Conservation (phyloP, 2,797 vertebrate genomes). For the Melanitta fusca region DNA sequence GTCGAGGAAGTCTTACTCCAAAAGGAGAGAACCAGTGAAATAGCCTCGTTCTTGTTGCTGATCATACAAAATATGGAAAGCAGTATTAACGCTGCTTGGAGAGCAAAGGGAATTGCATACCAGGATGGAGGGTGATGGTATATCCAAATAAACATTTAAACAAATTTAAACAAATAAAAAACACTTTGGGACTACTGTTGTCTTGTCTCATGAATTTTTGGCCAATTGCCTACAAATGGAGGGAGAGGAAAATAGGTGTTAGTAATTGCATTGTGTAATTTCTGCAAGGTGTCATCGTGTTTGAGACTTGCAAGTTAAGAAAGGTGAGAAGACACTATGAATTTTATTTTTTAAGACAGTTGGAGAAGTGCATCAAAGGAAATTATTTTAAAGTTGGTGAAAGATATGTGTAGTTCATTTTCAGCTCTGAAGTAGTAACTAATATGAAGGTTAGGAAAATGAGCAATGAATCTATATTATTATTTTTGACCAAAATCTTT, state of each 20-base stretch:
- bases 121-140: no score
- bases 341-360: background rate
- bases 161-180: background rate
- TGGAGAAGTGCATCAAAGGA: background rate
- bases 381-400: background rate
- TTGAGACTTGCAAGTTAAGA: background rate
- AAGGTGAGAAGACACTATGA: background rate
- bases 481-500: background rate
- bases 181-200: background rate
- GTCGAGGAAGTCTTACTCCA: background rate
- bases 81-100: background rate
- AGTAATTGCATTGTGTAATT: background rate
- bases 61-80: background rate
- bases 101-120: background rate
- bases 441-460: background rate
- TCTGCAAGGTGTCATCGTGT: background rate
- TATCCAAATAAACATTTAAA: background rate
- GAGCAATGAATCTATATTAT: background rate
- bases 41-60: fast-evolving
- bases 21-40: background rate
- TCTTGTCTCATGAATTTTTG: background rate
- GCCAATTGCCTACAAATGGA: no score
- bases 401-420: background rate
- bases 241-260: background rate
- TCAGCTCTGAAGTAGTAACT: background rate